Evolutionary conservation across 2,113 vertebrate species (phyloP), one percentile per base, ranked within the genome.

Genomic region (Grallaria varia): DNA sequence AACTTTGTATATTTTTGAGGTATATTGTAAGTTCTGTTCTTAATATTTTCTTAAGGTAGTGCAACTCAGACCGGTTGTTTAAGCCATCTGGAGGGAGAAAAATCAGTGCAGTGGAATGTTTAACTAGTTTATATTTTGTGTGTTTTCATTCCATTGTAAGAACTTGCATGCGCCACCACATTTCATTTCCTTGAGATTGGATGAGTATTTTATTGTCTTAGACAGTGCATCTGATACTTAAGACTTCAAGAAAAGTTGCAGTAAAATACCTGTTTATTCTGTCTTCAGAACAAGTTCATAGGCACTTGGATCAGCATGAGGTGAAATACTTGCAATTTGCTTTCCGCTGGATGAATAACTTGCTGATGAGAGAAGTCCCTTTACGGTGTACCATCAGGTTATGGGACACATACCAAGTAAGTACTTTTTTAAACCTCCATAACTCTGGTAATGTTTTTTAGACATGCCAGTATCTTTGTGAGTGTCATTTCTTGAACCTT

Each of bases 341-440:
- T 94, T 99, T 99, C 97, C 99, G 99, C 76, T 99, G 99, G 99
- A 99, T 99, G 99, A 99, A 99, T 98, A 99, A 99, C 97, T 98
- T 99, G 96, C 98, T 99, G 97, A 99, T 99, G 99, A 98, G 99
- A 95, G 99, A 99, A 96, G 97, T 99, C 95, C 99, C 99, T 8
- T 98, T 99, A 31, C 98, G 84, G 74, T 99, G 99, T 92, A 99
- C 99, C 28, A 98, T 99, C 96, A 98, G 99, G 49, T 98, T 99
- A 42, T 99, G 99, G 99, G 99, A 99, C 98, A 99, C 99, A 33
- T 99, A 99, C 96, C 99, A 99, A 99, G 99, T 99, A 97, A 97
- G 97, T 62, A n/a, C 33, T 49, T 79, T 56, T 69, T 73, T 60
- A 72, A 75, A 79, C 22, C n/a, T 88, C 22, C 9, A 0, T 90